Base-by-base conservation (phyloP, 2,888 invertebrate species). In the Sarcophaga variegata region DNA sequence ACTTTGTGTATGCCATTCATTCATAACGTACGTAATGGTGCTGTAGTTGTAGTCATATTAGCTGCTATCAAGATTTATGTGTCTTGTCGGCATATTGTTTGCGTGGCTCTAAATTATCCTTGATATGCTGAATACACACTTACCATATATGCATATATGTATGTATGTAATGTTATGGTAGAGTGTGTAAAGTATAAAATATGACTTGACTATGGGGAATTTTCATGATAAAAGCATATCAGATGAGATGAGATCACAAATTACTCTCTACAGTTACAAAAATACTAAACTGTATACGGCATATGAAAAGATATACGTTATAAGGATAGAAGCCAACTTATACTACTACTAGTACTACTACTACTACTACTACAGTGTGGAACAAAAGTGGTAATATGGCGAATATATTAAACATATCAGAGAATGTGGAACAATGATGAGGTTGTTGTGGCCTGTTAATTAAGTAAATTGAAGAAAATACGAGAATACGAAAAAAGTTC, bases 101-200 rank as follows among this genome's bases (percentile, higher is more conserved):
- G 88, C 83, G 84, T 89, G 86, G 86, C 87, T 88, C 89, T 89
- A 89, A 88, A 89, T 89, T 88, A 87, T 88, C 86, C 89, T 85
- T 79, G 85, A 83, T 83, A 79, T 84, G 80, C 45, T 72, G 37
- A 10, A 8, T 37, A 10, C 37, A 37, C 37, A 37, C 37, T 62
- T 59, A 71, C 66, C 76, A 81, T 62, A 80, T 64, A 72, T 63
- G 67, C 12, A 11, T 37, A 77, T 64, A 72, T 45, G 59, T 63
- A 47, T 20, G 74, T 64, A 37, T 66, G 25, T 17, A 54, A 5
- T 54, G 71, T 60, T 1, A 60, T 25, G 4, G 22, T 70, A 8
- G 4, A 14, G 5, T 63, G 14, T 49, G 71, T 70, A 54, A 81
- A 37, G 69, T 81, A 85, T 85, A 79, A 84, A 81, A 87, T 81